These are phyloP conservation scores for Icerya purchasi DNA, from an alignment of 2,888 invertebrate species.

Conservation along the genomic window DNA sequence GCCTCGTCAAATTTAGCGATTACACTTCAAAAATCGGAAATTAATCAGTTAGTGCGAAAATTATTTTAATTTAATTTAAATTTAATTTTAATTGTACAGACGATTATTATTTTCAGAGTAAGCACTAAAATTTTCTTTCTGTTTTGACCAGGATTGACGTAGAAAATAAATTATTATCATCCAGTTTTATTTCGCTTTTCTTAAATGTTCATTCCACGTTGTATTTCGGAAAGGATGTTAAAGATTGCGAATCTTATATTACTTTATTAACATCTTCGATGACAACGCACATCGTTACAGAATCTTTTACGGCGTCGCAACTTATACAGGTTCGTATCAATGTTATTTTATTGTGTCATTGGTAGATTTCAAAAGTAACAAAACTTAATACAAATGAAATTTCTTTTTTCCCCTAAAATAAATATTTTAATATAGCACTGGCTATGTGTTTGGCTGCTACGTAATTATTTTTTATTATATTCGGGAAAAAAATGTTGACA, in stretches of 20 bases:
- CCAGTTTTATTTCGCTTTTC: slow-evolving; percentile 34
- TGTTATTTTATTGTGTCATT: neutral
- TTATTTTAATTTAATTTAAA: slow-evolving; percentile 14
- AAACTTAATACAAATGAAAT: too few relatives aligned
- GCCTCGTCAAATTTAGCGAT: slow-evolving; percentile 52
- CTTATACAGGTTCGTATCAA: slow-evolving; percentile 36
- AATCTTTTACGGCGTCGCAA: slow-evolving; percentile 51
- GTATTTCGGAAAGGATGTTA: slow-evolving; percentile 32
- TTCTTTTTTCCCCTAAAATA: too few relatives aligned
- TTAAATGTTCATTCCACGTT: slow-evolving; percentile 39
- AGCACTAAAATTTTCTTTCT: slow-evolving; percentile 7
- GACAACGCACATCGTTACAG: slow-evolving; percentile 53
- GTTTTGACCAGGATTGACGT: slow-evolving; percentile 24
- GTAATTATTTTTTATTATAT: too few relatives aligned
- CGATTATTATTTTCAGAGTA: neutral
- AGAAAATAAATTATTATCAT: slow-evolving; percentile 35
- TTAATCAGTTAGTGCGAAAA: neutral
- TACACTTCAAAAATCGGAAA: slow-evolving; percentile 2
- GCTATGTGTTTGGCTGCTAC: too few relatives aligned
- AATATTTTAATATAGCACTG: too few relatives aligned
- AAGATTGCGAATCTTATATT: slow-evolving; percentile 37
- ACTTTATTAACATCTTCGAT: slow-evolving; percentile 44
- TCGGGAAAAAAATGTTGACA: too few relatives aligned
- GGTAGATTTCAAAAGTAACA: too few relatives aligned
- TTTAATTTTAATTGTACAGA: slow-evolving; percentile 11